These are phyloP conservation scores for Apotomis betuletana DNA, from an alignment of 2,888 invertebrate species.

Conservation along the genomic window DNA sequence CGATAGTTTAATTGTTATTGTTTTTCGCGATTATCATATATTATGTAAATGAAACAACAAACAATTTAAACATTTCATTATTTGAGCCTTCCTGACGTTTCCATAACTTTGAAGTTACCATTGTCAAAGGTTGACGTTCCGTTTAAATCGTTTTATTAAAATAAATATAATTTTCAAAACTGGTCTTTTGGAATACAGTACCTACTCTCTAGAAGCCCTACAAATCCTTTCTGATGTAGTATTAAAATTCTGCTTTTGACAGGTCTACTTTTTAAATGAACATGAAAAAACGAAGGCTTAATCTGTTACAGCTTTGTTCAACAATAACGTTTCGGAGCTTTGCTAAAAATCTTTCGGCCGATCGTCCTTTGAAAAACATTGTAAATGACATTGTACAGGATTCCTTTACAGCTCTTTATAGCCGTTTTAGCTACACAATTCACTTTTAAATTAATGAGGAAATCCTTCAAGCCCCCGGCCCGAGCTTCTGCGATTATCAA, in stretches of 20 bases:
- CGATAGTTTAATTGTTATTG: no score
- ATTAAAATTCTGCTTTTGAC: not conserved
- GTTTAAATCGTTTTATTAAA: no score
- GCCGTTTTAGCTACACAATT: slow-evolving; percentile 48
- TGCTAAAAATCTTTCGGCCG: not conserved
- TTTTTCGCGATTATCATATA: no score
- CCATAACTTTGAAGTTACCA: no score
- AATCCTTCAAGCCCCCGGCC: slow-evolving; percentile 55
- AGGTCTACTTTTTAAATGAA: not conserved
- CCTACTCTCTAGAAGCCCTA: not conserved
- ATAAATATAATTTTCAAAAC: no score
- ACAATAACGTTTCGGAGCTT: slow-evolving; percentile 12
- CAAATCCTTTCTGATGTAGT: not conserved
- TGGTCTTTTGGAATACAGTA: no score
- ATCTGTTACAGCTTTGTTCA: slow-evolving; percentile 16
- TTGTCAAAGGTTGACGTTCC: no score
- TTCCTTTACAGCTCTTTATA: slow-evolving; percentile 30
- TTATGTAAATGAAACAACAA: no score
- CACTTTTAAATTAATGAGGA: slow-evolving; percentile 61
- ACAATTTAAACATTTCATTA: no score
- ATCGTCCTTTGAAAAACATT: slow-evolving; percentile 28
- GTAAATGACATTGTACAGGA: slow-evolving; percentile 31
- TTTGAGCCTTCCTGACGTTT: no score
- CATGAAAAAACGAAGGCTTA: not conserved
- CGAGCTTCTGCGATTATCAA: slow-evolving; percentile 58